phyloP scores from a whole-genome alignment of 2,113 vertebrate genomes.

The Pycnonotus jocosus region DNA sequence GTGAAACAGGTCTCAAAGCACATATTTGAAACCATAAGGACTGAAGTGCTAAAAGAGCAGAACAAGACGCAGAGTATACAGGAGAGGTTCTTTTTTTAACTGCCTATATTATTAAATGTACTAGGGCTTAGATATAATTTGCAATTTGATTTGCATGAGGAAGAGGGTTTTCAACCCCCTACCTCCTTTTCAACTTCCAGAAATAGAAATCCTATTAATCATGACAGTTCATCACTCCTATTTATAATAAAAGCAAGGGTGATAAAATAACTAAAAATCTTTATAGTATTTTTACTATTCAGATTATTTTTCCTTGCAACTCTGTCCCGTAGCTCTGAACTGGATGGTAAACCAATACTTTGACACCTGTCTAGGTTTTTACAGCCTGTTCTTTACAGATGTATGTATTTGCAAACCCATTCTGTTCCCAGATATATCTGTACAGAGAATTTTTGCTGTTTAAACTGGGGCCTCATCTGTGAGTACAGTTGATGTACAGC shows the following conservation, averaged over 20 bases:
- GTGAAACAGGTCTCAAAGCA: constrained; percentile 9
- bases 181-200: neutral
- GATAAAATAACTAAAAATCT: neutral
- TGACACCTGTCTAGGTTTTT: neutral
- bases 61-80: neutral
- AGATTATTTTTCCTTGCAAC: neutral
- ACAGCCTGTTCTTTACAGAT: neutral
- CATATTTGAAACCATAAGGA: neutral
- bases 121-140: neutral
- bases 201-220: constrained; percentile 18
- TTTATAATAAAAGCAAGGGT: neutral
- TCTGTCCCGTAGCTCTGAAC: neutral
- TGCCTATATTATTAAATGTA: neutral
- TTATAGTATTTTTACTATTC: neutral
- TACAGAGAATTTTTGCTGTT: neutral
- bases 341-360: neutral
- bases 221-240: neutral
- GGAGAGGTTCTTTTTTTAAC: constrained; percentile 14
- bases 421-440: neutral
- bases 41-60: neutral
- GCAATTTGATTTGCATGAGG: neutral
- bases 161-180: neutral
- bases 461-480: neutral
- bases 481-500: neutral
- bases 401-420: neutral